Base-by-base conservation (phyloP, 2,888 invertebrate genomes). In the Mycogona germanica region DNA sequence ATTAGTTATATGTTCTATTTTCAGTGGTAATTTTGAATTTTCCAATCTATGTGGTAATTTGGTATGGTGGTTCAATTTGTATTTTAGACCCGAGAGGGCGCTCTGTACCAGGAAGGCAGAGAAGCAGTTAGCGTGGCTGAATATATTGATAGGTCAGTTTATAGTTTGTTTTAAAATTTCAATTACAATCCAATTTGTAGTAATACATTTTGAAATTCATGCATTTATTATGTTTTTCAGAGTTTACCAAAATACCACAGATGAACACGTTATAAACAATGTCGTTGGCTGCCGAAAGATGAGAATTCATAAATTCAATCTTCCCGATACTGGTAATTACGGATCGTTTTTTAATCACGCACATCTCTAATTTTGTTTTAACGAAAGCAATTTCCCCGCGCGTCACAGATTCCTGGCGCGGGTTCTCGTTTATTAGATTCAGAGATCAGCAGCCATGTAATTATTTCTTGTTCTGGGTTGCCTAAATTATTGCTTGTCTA, bases 231-330 rank as follows among this genome's bases (percentile, higher is more conserved):
- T 19, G 12, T 41, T 42, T 25, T 21, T 23, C 29, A 59, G 67
- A 66, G 57, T 62, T 32, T 93, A 93, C 72, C 87, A 88, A 73
- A 87, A 89, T 72, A 91, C 91, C 19, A 86, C 88, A 63, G 87
- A 85, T 66, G 88, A 89, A 69, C 88, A 93, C 72, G 84, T 88
- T 67, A 86, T 95, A 66, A 87, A 87, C 60, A 91, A 91, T 72
- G 87, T 89, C 42, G 89, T 88, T 51, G 88, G 88, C 60, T 87
- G 88, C 0, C 76, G 89, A 58, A 88, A 88, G 74, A 87, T 93
- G 85, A 78, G 87, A 66, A 81, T 95, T 67, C 86, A 87, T 71
- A 93, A 93, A 72, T 87, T 87, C 71, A 92, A 93, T 73, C 87
- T 95, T 68, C 89, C 92, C 1, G 93, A 93, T 66, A 91, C 92